phyloP scores from a whole-genome alignment of 92 coral and sea anemone species.

The Epizoanthus fatuus region DNA sequence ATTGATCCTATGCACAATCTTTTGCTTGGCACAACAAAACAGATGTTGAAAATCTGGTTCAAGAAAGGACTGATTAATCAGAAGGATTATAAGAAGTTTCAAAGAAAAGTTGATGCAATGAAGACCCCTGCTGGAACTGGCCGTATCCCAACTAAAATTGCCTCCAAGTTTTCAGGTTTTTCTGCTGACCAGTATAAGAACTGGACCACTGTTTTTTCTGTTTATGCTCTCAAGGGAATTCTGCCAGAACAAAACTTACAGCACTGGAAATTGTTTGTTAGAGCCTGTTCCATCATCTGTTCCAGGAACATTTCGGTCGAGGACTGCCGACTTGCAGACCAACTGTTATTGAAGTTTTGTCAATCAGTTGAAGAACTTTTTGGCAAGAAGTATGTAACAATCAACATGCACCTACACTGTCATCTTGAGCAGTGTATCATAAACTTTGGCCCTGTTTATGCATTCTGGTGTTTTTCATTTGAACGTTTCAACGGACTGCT shows the following conservation, averaged over 20 bases:
- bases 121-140: slow-evolving; percentile 49
- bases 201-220: slow-evolving; percentile 31
- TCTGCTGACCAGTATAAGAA: slow-evolving; percentile 75
- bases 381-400: slow-evolving; percentile 47
- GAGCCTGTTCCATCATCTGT: slow-evolving; percentile 57
- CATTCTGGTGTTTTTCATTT: not conserved
- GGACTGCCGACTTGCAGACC: slow-evolving; percentile 43
- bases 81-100: slow-evolving; percentile 32
- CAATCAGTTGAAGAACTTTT: slow-evolving; percentile 51
- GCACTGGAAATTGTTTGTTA: slow-evolving; percentile 63
- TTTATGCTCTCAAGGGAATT: too few relatives aligned
- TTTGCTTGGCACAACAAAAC: slow-evolving; percentile 48
- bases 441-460: slow-evolving; percentile 53
- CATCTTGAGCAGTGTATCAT: slow-evolving; percentile 55
- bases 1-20: slow-evolving; percentile 63
- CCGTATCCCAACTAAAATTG: slow-evolving; percentile 56
- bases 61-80: not conserved
- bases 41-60: slow-evolving; percentile 23
- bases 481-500: too few relatives aligned
- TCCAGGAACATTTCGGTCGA: slow-evolving; percentile 19
- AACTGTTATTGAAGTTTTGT: slow-evolving; percentile 51
- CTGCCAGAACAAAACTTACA: slow-evolving; percentile 55
- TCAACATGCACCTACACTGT: slow-evolving; percentile 64
- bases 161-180: slow-evolving; percentile 66
- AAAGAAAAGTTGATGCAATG: slow-evolving; percentile 36